phyloP scores from a whole-genome alignment of 2,113 vertebrate species.

The Lathamus discolor region DNA sequence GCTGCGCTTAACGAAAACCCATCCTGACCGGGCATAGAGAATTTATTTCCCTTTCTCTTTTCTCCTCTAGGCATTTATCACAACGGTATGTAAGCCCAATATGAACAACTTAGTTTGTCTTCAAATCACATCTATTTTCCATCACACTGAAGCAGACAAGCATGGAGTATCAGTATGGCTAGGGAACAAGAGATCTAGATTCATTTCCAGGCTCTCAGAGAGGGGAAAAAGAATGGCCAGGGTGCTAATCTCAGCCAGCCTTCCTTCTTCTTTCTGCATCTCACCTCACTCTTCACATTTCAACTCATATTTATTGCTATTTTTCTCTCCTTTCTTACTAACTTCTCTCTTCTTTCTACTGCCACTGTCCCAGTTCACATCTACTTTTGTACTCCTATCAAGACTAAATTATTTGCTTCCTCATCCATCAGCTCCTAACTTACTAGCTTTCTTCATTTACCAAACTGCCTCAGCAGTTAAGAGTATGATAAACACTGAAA shows the following conservation, averaged over 20 bases:
- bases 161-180: too few relatives aligned
- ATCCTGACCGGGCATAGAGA: not conserved
- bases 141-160: not conserved
- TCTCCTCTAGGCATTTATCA: not conserved
- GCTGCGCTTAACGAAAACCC: not conserved
- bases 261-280: not conserved
- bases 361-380: not conserved
- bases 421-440: not conserved
- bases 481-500: not conserved
- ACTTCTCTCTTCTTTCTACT: not conserved
- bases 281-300: not conserved
- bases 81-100: not conserved
- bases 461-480: not conserved
- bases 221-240: not conserved
- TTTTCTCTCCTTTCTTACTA: not conserved
- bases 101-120: not conserved
- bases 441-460: not conserved
- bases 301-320: not conserved
- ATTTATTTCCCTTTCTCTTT: not conserved
- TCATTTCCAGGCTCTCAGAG: not conserved
- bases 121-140: not conserved
- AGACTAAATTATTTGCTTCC: not conserved
- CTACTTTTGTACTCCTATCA: not conserved
- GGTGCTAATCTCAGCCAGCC: not conserved
- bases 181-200: not conserved